Conservation (phyloP, 2,888 invertebrate genomes). For the Arenicola marina region DNA sequence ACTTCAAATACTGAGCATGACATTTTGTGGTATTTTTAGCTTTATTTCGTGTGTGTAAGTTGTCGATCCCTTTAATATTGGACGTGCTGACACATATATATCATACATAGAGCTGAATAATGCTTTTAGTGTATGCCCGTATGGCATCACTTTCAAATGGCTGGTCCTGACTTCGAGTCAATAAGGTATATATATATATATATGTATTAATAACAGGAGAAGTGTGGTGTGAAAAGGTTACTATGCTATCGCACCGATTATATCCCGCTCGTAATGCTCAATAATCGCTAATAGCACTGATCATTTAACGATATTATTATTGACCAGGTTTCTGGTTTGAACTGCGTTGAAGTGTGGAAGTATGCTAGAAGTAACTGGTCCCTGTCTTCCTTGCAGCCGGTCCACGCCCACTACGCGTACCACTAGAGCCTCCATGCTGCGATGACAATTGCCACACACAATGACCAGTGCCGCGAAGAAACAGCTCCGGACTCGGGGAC, state of each 20-base stretch:
- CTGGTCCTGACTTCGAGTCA: not conserved
- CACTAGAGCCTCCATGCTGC: constrained; percentile 5
- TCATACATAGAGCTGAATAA: no score
- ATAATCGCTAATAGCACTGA: not conserved
- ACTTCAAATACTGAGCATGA: no score
- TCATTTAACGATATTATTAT: not conserved
- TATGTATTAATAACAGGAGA: not conserved
- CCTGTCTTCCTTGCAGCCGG: not conserved
- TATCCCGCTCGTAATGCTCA: not conserved
- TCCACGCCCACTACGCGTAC: not conserved
- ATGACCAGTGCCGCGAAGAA: not conserved
- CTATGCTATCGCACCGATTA: no score
- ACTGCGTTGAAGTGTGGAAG: not conserved
- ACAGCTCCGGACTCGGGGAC: not conserved
- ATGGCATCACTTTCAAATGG: no score
- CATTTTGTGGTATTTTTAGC: no score
- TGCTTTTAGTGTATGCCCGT: no score
- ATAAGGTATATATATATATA: not conserved
- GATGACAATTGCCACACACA: not conserved
- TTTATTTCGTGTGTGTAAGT: no score
- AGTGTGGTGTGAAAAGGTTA: not conserved
- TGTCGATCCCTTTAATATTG: no score
- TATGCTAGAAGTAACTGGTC: not conserved
- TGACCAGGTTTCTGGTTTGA: not conserved
- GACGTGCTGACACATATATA: no score